These are phyloP conservation scores for Drosophila pseudotakahashii DNA, from an alignment of 2,888 invertebrate species.

Conservation along the genomic window DNA sequence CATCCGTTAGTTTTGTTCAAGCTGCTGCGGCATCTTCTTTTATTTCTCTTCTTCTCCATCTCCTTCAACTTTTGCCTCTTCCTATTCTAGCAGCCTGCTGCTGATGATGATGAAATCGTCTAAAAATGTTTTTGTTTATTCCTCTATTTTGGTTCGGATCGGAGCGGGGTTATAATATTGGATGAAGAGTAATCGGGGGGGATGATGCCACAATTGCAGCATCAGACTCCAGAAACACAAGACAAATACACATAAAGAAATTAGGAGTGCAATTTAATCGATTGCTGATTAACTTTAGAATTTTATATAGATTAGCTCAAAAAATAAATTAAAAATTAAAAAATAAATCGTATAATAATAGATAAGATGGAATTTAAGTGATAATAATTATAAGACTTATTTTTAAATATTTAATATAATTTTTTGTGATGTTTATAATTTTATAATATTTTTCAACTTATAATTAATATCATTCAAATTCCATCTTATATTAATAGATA, in stretches of 20 bases:
- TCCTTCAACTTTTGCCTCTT: constrained; percentile 1
- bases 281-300: not conserved
- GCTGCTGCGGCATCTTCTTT: constrained; percentile 19
- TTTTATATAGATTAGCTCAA: not conserved
- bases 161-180: not conserved
- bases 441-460: too few species aligned
- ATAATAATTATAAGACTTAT: too few species aligned
- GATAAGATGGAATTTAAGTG: not conserved
- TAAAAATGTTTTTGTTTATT: constrained; percentile 66
- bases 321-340: not conserved
- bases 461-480: too few species aligned
- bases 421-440: too few species aligned
- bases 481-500: too few species aligned
- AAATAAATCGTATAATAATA: not conserved
- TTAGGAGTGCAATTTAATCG: not conserved
- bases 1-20: constrained; percentile 13
- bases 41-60: not conserved
- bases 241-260: not conserved
- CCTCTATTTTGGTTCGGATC: constrained; percentile 23
- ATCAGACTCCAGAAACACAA: constrained; percentile 12
- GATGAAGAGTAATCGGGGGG: too few species aligned
- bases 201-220: constrained; percentile 19
- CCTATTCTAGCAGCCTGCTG: constrained; percentile 6
- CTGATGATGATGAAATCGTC: constrained; percentile 47
- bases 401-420: too few species aligned